Evolutionary conservation across 2,113 vertebrate genomes (phyloP).

Genomic region (Tupaia tana): DNA sequence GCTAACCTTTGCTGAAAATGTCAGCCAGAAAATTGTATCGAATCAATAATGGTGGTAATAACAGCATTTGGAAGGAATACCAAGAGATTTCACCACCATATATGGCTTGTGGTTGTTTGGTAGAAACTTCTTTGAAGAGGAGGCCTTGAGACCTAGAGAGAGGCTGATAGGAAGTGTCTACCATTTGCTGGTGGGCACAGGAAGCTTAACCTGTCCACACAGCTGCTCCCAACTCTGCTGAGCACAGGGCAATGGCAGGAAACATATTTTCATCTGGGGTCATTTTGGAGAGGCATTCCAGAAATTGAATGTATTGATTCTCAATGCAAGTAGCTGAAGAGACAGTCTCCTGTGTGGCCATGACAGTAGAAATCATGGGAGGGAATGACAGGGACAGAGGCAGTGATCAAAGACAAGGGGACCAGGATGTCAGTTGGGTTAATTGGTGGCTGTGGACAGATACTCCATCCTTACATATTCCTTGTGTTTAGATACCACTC

Average conservation of each 20-base stretch:
- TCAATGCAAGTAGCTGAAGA: not conserved
- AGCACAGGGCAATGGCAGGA: too few species aligned
- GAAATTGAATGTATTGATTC: not conserved
- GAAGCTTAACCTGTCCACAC: not conserved
- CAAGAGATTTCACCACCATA: not conserved
- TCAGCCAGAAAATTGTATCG: not conserved
- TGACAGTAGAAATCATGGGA: not conserved
- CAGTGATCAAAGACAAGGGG: not conserved
- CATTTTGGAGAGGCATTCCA: not conserved
- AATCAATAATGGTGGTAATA: not conserved
- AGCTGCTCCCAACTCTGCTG: not conserved
- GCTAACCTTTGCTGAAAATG: not conserved
- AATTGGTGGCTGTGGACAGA: not conserved
- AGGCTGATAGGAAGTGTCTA: not conserved
- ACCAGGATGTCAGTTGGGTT: not conserved
- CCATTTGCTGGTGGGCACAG: not conserved
- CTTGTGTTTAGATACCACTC: not conserved
- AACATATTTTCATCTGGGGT: not conserved
- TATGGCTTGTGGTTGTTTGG: not conserved
- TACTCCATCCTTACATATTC: too few species aligned
- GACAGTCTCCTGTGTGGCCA: not conserved
- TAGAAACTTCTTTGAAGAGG: not conserved
- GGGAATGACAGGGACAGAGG: too few species aligned
- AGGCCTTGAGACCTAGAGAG: not conserved
- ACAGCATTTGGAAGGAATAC: not conserved